Percentiles rank a stretch among this genome's conserved stretches.
These are phyloP conservation scores for Alviniconcha strummeri DNA, from an alignment of 2,888 invertebrate genomes.

Conservation along the genomic window DNA sequence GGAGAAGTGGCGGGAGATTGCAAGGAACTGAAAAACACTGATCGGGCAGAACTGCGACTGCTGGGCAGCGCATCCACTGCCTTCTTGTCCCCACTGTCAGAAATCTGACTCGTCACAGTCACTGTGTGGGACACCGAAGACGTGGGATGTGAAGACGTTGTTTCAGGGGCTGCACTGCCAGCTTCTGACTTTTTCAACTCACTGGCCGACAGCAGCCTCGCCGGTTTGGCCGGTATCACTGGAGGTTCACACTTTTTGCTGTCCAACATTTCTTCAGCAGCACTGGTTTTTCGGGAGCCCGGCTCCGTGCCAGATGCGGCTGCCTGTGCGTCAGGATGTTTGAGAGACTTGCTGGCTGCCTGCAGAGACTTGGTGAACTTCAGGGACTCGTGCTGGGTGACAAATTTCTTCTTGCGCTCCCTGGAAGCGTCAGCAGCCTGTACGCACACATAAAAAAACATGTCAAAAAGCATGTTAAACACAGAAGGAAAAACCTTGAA, in stretches of 20 bases:
- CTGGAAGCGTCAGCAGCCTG: conserved; percentile 43
- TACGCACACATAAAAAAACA: neutral
- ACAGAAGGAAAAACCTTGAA: neutral
- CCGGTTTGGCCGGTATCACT: conserved; percentile 16
- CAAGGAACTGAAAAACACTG: conserved; percentile 60
- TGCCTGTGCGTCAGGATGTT: neutral
- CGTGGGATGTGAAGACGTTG: neutral
- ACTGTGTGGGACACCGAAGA: conserved; percentile 9
- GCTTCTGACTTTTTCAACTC: conserved; percentile 17
- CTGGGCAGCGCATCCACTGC: conserved; percentile 10
- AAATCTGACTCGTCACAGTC: conserved; percentile 20
- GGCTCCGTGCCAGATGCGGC: neutral
- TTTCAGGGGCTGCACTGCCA: neutral
- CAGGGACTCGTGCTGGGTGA: conserved; percentile 40
- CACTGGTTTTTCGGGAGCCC: neutral
- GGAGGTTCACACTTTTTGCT: neutral
- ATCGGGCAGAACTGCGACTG: conserved; percentile 56
- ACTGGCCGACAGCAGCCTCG: conserved; percentile 16
- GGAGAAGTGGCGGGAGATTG: conserved; percentile 56
- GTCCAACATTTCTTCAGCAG: neutral
- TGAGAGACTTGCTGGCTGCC: conserved; percentile 35
- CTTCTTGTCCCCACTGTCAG: neutral
- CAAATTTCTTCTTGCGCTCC: conserved; percentile 43
- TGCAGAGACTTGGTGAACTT: conserved; percentile 43
- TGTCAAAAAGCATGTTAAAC: neutral